These are phyloP conservation scores for Aphelenchoides bicaudatus DNA, from an alignment of 2,888 invertebrate species.

Conservation along the genomic window DNA sequence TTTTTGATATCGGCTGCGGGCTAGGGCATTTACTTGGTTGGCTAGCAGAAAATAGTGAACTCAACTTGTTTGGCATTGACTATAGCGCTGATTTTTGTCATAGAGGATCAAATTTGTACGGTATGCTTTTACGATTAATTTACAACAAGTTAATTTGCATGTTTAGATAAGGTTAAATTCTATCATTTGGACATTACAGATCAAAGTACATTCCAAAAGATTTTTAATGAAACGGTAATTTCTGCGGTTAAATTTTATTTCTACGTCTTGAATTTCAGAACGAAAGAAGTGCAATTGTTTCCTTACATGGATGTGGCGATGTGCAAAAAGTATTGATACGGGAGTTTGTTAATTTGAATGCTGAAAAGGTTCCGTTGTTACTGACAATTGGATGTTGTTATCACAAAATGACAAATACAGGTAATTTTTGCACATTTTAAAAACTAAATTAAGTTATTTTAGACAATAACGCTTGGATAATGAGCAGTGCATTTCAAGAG, in stretches of 20 bases:
- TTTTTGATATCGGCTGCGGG: conserved; percentile 32
- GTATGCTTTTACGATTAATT: not conserved
- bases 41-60: not conserved
- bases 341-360: conserved; percentile 11
- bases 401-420: conserved; percentile 27
- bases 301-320: conserved; percentile 34
- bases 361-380: conserved; percentile 19
- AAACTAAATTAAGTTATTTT: conserved; percentile 13
- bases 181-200: not conserved
- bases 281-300: conserved; percentile 27
- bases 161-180: not conserved
- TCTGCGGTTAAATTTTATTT: not conserved
- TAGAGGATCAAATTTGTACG: not conserved
- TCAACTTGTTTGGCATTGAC: conserved; percentile 15
- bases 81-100: conserved; percentile 1
- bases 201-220: not conserved
- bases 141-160: not conserved
- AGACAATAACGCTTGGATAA: conserved; percentile 22
- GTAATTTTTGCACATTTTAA: conserved; percentile 11
- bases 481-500: conserved; percentile 1
- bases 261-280: not conserved
- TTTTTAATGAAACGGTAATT: conserved; percentile 7
- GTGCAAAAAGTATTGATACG: conserved; percentile 24
- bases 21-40: conserved; percentile 18
- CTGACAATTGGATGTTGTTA: conserved; percentile 36